A percentile compares a stretch with the other conserved stretches of the same genome.
These are phyloP conservation scores for Globodera ellingtonae DNA, from an alignment of 1,140 invertebrate genomes.

Conservation along the genomic window DNA sequence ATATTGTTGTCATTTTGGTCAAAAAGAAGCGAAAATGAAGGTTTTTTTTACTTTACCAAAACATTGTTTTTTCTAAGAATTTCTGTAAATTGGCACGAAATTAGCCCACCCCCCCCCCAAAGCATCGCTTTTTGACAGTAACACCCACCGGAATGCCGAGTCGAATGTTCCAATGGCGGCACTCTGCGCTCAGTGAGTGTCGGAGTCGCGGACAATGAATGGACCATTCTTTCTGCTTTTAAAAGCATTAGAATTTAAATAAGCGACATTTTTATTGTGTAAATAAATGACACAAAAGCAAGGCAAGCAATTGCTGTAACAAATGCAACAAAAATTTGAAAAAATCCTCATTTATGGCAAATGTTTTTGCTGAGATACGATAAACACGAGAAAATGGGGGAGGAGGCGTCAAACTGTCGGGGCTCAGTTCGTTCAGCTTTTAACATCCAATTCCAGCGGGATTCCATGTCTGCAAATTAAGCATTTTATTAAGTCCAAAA, in stretches of 20 bases:
- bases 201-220: not conserved
- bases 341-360: no score
- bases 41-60: no score
- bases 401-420: no score
- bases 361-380: no score
- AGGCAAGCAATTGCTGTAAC: no score
- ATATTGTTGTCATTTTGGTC: not conserved
- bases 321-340: no score
- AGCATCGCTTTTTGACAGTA: no score
- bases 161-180: not conserved
- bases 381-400: no score
- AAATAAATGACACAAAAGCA: no score
- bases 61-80: not conserved
- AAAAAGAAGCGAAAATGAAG: not conserved
- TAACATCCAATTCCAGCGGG: constrained; percentile 7
- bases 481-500: constrained; percentile 1
- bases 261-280: no score
- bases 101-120: no score
- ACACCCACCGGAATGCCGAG: not conserved
- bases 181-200: not conserved
- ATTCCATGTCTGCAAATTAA: constrained; percentile 31
- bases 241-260: no score
- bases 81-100: not conserved
- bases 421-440: not conserved
- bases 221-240: not conserved